These are phyloP conservation scores for Synanthedon myopaeformis DNA, from an alignment of 2,888 invertebrate genomes.

Conservation along the genomic window DNA sequence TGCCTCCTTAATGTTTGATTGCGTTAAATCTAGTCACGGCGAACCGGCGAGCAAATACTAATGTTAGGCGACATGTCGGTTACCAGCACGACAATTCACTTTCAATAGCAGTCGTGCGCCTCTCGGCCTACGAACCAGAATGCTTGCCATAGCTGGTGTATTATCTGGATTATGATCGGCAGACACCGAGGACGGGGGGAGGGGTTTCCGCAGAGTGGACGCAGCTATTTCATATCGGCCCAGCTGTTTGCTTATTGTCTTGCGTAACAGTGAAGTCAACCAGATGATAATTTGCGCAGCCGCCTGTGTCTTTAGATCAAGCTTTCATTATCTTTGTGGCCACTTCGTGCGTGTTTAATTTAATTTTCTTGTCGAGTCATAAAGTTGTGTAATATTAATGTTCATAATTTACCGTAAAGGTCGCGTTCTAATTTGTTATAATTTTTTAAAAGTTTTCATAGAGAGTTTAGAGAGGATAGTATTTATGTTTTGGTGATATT, in stretches of 20 bases:
- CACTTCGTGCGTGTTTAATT: constrained; percentile 62
- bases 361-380: constrained; percentile 42
- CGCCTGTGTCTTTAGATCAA: constrained; percentile 30
- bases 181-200: constrained; percentile 43
- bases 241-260: constrained; percentile 56
- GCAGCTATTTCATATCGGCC: constrained; percentile 50
- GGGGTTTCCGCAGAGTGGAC: no score
- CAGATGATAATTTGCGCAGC: constrained; percentile 52
- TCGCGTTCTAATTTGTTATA: constrained; percentile 4
- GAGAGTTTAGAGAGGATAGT: not conserved
- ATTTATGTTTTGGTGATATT: no score
- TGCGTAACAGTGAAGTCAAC: constrained; percentile 61
- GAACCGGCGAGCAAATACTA: constrained; percentile 18
- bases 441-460: not conserved
- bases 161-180: constrained; percentile 62
- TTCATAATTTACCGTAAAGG: constrained; percentile 18
- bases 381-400: constrained; percentile 23
- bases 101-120: constrained; percentile 57
- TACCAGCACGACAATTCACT: constrained; percentile 52
- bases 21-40: constrained; percentile 47
- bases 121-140: constrained; percentile 48
- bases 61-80: constrained; percentile 41
- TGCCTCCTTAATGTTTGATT: constrained; percentile 42
- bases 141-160: constrained; percentile 44
- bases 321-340: constrained; percentile 48